Conservation (phyloP, 2,888 invertebrate species). For the Barypeithes pellucidus region DNA sequence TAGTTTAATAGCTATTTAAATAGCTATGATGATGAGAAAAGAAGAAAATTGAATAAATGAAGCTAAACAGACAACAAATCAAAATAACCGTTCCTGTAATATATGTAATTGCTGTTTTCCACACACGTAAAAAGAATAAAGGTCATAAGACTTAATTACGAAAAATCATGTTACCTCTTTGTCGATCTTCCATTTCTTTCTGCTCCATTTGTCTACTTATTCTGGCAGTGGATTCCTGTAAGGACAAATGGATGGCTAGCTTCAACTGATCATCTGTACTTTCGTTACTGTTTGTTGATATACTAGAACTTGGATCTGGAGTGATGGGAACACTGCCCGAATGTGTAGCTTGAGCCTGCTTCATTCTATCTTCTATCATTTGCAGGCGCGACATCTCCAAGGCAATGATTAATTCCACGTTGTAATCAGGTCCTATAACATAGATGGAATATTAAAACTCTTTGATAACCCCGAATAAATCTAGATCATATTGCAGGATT, state of each 20-base stretch:
- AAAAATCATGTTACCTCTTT: slow-evolving; percentile 43
- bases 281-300: slow-evolving; percentile 68
- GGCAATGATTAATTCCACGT: slow-evolving; percentile 78
- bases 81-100: no score
- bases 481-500: no score
- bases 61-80: no score
- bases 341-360: slow-evolving; percentile 68
- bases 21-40: no score
- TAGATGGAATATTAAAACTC: no score
- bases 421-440: slow-evolving; percentile 70
- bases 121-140: no score
- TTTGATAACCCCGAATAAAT: no score
- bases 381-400: slow-evolving; percentile 80
- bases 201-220: slow-evolving; percentile 55
- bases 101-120: no score
- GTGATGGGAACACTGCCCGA: slow-evolving; percentile 58
- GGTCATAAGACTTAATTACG: no score
- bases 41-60: no score
- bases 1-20: no score
- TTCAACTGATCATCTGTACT: slow-evolving; percentile 71
- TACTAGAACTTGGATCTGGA: slow-evolving; percentile 67
- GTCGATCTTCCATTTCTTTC: slow-evolving; percentile 39
- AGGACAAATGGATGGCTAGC: slow-evolving; percentile 73
- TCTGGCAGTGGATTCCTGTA: slow-evolving; percentile 69
- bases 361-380: slow-evolving; percentile 76